phyloP scores from a whole-genome alignment of 2,113 vertebrate species.

The Tetraodon nigroviridis region DNA sequence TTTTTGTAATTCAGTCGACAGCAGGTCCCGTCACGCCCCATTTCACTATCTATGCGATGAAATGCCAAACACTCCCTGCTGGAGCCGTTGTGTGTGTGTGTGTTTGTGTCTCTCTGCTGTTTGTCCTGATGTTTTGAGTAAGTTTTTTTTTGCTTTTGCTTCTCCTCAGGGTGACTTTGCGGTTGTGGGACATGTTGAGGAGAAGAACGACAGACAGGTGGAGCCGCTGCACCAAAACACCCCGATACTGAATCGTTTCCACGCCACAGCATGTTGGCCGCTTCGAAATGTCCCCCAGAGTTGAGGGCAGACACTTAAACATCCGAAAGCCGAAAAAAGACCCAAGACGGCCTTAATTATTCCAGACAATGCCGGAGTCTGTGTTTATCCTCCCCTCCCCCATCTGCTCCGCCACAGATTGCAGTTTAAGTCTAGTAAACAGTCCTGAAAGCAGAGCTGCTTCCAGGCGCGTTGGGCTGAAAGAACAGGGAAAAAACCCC shows the following conservation, averaged over 20 bases:
- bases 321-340: too few species aligned
- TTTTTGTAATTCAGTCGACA: background rate
- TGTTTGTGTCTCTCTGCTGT: background rate
- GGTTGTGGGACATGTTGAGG: constrained; percentile 51
- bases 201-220: constrained; percentile 77
- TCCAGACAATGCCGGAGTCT: background rate
- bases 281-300: too few species aligned
- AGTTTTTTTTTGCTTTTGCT: constrained; percentile 6
- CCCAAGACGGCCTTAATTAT: background rate
- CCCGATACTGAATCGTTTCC: background rate
- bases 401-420: constrained; percentile 45
- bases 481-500: background rate
- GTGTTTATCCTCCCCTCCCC: background rate
- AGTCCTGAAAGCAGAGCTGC: constrained; percentile 18
- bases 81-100: too few species aligned
- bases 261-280: background rate
- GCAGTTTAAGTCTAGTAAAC: constrained; percentile 38
- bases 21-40: too few species aligned
- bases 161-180: constrained; percentile 70
- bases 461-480: background rate
- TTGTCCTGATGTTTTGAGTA: background rate
- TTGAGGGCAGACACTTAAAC: too few species aligned
- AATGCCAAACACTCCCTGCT: too few species aligned
- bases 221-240: background rate
- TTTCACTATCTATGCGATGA: too few species aligned